A percentile compares a stretch with the other conserved stretches of the same genome.
phyloP scores from a whole-genome alignment of 2,888 invertebrate species.

The Leptogaster cylindrica region DNA sequence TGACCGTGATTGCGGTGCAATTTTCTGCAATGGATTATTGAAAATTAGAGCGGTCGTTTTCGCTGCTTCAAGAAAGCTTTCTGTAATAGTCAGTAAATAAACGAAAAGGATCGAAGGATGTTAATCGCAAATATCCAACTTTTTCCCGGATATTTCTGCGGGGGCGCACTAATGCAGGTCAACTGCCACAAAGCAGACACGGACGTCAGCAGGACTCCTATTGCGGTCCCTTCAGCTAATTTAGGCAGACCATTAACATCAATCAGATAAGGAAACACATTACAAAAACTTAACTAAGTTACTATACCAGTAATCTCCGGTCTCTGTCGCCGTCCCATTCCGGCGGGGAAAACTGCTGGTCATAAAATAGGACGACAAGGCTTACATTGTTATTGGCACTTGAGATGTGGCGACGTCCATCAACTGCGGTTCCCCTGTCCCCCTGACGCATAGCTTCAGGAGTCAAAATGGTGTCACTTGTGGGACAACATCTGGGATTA shows the following conservation, averaged over 20 bases:
- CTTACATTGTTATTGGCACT: slow-evolving; percentile 1
- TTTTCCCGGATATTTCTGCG: no score
- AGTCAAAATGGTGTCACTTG: background rate
- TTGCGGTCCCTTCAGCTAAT: background rate
- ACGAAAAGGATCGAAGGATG: no score
- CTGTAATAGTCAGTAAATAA: no score
- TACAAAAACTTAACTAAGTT: background rate
- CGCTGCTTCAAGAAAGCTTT: no score
- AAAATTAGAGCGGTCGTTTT: no score
- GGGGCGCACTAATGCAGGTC: no score
- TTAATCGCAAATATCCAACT: no score
- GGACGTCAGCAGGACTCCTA: background rate
- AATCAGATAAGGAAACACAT: background rate
- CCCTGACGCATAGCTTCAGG: background rate
- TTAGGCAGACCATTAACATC: background rate
- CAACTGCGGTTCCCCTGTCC: background rate
- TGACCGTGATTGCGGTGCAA: no score
- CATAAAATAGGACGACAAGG: slow-evolving; percentile 11
- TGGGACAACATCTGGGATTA: slow-evolving; percentile 1
- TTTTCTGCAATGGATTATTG: no score
- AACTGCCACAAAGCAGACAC: no score
- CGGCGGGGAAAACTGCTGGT: background rate
- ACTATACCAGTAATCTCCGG: background rate
- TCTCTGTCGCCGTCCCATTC: background rate
- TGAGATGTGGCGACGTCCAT: slow-evolving; percentile 26